phyloP scores from a whole-genome alignment of 2,888 invertebrate genomes.

The Plagodis dolabraria region DNA sequence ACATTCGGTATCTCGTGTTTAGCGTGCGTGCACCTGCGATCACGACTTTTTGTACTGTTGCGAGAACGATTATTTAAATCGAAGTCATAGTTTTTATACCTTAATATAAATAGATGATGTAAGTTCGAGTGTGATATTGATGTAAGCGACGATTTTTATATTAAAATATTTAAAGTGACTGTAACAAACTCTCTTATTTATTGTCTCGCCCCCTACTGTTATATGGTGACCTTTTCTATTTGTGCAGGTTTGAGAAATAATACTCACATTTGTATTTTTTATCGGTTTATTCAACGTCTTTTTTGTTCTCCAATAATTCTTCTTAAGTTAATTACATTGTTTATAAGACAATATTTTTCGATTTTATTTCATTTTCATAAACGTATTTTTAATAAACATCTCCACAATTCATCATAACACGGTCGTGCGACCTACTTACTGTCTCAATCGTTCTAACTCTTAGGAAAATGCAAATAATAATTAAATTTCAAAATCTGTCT shows the following conservation, averaged over 20 bases:
- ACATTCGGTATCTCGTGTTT: conserved; percentile 76
- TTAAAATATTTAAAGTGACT: conserved; percentile 76
- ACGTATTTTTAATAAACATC: conserved; percentile 84
- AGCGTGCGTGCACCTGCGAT: conserved; percentile 76
- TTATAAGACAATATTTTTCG: conserved; percentile 84
- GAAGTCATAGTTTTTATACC: conserved; percentile 85
- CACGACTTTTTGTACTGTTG: conserved; percentile 75
- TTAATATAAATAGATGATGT: conserved; percentile 84
- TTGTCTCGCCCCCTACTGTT: conserved; percentile 2
- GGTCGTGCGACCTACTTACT: conserved; percentile 83
- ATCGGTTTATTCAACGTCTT: conserved; percentile 85
- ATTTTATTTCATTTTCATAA: conserved; percentile 84
- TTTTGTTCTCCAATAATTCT: conserved; percentile 83
- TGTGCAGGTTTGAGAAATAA: conserved; percentile 51
- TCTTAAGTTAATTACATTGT: conserved; percentile 84
- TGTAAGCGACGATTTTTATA: conserved; percentile 79
- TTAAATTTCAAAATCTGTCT: conserved; percentile 81
- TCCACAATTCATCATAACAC: conserved; percentile 83
- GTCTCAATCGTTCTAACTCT: conserved; percentile 83
- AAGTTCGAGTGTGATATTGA: conserved; percentile 85
- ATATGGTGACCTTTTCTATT: background rate
- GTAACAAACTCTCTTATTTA: conserved; percentile 39
- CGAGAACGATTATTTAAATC: conserved; percentile 80
- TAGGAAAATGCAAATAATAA: conserved; percentile 84
- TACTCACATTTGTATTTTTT: conserved; percentile 75